A percentile compares a stretch with the other conserved stretches of the same genome.
phyloP scores from a whole-genome alignment of 92 coral and sea anemone species.

The Porites divaricata region DNA sequence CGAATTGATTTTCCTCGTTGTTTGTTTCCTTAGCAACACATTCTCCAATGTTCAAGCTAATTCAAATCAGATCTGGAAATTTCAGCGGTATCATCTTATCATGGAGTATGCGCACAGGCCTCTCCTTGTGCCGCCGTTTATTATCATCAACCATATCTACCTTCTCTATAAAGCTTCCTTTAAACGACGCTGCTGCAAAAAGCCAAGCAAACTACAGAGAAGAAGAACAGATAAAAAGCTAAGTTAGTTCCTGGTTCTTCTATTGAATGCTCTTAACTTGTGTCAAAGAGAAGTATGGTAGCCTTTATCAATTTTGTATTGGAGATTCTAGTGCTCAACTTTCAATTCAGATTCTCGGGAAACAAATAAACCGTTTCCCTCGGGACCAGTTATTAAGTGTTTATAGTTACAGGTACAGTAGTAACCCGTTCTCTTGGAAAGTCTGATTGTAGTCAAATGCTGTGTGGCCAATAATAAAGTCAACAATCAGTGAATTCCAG shows the following conservation, averaged over 20 bases:
- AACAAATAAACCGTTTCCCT: too few relatives aligned
- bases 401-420: too few relatives aligned
- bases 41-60: slow-evolving; percentile 79
- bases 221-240: slow-evolving; percentile 34
- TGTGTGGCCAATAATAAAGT: too few relatives aligned
- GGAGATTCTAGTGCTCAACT: too few relatives aligned
- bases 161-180: slow-evolving; percentile 57
- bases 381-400: too few relatives aligned
- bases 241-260: slow-evolving; percentile 24
- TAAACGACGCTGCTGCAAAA: slow-evolving; percentile 42
- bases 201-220: slow-evolving; percentile 8
- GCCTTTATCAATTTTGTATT: too few relatives aligned
- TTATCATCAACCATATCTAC: slow-evolving; percentile 67
- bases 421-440: too few relatives aligned
- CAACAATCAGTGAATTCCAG: too few relatives aligned
- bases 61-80: slow-evolving; percentile 88
- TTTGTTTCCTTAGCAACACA: slow-evolving; percentile 63
- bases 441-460: too few relatives aligned
- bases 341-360: too few relatives aligned
- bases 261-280: not conserved
- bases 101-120: slow-evolving; percentile 91
- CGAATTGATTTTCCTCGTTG: not conserved
- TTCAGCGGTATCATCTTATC: slow-evolving; percentile 77
- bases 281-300: too few relatives aligned
- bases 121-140: slow-evolving; percentile 85